These are phyloP conservation scores for Sebastes trivittatus DNA, from an alignment of 2,797 vertebrate species.

Conservation along the genomic window DNA sequence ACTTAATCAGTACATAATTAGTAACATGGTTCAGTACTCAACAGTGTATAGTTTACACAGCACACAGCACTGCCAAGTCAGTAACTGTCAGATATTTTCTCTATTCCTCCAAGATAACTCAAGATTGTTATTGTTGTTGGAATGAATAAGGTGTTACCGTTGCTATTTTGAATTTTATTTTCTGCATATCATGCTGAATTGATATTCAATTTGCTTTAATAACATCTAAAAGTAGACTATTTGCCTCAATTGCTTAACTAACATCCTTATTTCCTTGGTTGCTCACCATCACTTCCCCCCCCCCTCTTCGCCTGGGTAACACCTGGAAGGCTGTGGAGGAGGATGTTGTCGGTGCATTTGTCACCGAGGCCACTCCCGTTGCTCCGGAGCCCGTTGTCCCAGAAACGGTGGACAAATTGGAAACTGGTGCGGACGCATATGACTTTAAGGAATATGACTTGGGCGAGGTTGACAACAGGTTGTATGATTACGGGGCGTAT, in stretches of 20 bases:
- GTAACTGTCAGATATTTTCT: background rate
- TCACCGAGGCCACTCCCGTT: slow-evolving; percentile 86
- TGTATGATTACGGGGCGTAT: slow-evolving; percentile 93
- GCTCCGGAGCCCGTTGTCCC: slow-evolving; percentile 81
- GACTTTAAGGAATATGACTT: slow-evolving; percentile 86
- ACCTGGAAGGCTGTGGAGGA: slow-evolving; percentile 90
- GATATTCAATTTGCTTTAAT: slow-evolving; percentile 64
- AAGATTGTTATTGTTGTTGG: background rate
- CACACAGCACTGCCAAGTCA: background rate
- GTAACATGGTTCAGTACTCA: background rate
- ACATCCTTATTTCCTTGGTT: slow-evolving; percentile 85
- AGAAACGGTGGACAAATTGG: slow-evolving; percentile 72
- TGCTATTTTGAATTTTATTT: slow-evolving; percentile 16
- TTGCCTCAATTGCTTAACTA: slow-evolving; percentile 89
- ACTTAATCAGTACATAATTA: background rate
- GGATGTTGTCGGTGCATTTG: slow-evolving; percentile 87
- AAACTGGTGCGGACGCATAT: slow-evolving; percentile 72
- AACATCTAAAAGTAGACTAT: slow-evolving; percentile 65
- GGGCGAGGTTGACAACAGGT: slow-evolving; percentile 80
- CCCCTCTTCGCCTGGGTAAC: slow-evolving; percentile 82
- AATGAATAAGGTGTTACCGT: slow-evolving; percentile 69
- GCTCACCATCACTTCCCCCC: slow-evolving; percentile 38
- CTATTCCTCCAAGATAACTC: background rate
- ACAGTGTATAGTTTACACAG: background rate
- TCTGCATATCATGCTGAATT: slow-evolving; percentile 55